Evolutionary conservation across 2,888 invertebrate species (phyloP).

Genomic region (Chrysopilus asiliformis): DNA sequence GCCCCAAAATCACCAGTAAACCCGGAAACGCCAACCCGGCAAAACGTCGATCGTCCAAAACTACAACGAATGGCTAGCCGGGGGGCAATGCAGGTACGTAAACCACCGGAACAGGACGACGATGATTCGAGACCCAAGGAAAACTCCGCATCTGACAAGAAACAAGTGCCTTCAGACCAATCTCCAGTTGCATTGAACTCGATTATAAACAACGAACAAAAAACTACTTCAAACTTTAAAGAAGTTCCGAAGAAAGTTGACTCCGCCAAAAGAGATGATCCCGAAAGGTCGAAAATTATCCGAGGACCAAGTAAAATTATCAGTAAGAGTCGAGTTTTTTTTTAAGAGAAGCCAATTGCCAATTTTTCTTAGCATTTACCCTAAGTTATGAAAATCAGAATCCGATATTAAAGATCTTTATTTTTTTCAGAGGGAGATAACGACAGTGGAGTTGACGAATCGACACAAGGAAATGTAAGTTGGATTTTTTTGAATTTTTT

Average conservation of each 20-base stretch:
- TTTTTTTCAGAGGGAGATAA: conserved; percentile 60
- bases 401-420: not conserved
- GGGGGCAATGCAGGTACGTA: too few species aligned
- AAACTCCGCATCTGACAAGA: too few species aligned
- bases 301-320: not conserved
- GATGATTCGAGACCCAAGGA: too few species aligned
- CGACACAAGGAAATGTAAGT: conserved; percentile 67
- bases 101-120: too few species aligned
- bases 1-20: too few species aligned
- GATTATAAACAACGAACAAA: conserved; percentile 2
- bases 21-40: too few species aligned
- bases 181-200: conserved; percentile 1
- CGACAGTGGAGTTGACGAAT: conserved; percentile 70
- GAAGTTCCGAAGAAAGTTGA: conserved; percentile 6
- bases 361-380: conserved; percentile 1
- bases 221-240: conserved; percentile 5
- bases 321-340: not conserved
- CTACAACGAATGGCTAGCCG: too few species aligned
- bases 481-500: too few species aligned
- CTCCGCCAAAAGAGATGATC: not conserved
- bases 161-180: conserved; percentile 2
- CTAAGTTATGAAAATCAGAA: not conserved
- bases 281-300: too few species aligned
- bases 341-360: conserved; percentile 5
- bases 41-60: too few species aligned